Base-by-base conservation (phyloP, 2,797 vertebrate species). In the Cirrhinus molitorella region DNA sequence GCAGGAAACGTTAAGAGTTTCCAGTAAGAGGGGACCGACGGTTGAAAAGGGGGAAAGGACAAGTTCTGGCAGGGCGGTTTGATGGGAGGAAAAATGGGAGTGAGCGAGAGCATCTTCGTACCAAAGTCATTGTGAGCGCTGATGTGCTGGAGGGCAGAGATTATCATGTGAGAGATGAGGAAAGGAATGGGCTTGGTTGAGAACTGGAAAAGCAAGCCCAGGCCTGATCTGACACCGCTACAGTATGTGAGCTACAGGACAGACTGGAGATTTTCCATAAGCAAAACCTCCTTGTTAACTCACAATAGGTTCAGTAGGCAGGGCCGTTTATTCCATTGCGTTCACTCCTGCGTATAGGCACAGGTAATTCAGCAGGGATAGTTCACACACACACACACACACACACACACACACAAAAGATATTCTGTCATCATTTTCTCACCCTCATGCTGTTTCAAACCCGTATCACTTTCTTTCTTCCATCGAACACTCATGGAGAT, bases 1-100 rank as follows among this genome's bases (percentile, higher is more conserved):
- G 75, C 74, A 78, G 83, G 78, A 87, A 88, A 37, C 31, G 0
- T 59, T 83, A 84, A 79, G 40, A 83, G 61, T 77, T 85, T 85
- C 67, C 83, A 85, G 85, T 85, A 87, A 85, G 79, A 83, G 40
- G 51, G 43, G 28, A 63, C 28, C 57, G 31, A 71, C n/a, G 17
- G 76, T 66, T 72, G 66, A 70, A 80, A 47, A 75, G n/a, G 25
- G 37, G 70, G 14, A 43, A 65, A 53, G 57, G 77, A 57, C 83
- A 63, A 80, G 57, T 83, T 78, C 66, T 77, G 65, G 73, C 81
- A 83, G 16, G 74, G 21, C 7, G 16, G 16, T 67, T 49, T 19
- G 28, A 34, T 70, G 81, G 12, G 25, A 76, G 49, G 25, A 31
- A 76, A 61, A 81, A 74, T 59, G 53, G 65, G 40, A 72, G 28